Evolutionary conservation across 2,888 invertebrate species (phyloP), one percentile per base, ranked within the genome.

Genomic region (Meiosimyza decipiens): DNA sequence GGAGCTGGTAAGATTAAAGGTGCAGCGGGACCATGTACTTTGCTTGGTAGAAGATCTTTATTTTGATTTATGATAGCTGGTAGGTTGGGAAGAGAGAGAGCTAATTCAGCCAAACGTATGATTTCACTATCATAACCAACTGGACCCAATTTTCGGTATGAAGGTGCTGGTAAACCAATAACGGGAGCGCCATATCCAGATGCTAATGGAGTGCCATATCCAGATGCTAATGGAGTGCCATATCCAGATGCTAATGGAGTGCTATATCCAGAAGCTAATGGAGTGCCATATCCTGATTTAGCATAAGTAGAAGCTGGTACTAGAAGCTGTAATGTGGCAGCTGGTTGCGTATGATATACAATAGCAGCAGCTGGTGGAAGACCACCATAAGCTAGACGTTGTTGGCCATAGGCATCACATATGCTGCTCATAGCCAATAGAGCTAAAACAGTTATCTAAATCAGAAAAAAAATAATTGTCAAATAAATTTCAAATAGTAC

Each of bases 11-110:
- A 28, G 28, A 40, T 9, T 40, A 9, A 9, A 40, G 40, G 9
- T 40, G 40, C 9, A 40, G 40, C 40, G 40, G 40, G 40, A 9
- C 40, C 40, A 40, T 40, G 9, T 40, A 40, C 40, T 7, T 40
- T 6, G 9, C 40, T 40, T 71, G 79, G 78, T 74, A 79, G 80
- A 75, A 81, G 49, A 52, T 55, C 51, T 0, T 70, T 28, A 52
- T 52, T 49, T 18, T 71, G 55, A 11, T 54, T 57, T 13, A 73
- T 71, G 49, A 28, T 66, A 66, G 72, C 73, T 55, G 74, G 57
- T 54, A 52, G 18, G 6, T 6, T 49, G 15, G 77, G 76, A 15
- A 75, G 47, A 47, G 66, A 18, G 11, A 71, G 65, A 22, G 54
- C 76, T 52, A 71, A 54, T 1, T 51, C 13, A 12, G 74, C 74